Conservation (phyloP, 2,113 vertebrate species). For the Malurus cyaneus region DNA sequence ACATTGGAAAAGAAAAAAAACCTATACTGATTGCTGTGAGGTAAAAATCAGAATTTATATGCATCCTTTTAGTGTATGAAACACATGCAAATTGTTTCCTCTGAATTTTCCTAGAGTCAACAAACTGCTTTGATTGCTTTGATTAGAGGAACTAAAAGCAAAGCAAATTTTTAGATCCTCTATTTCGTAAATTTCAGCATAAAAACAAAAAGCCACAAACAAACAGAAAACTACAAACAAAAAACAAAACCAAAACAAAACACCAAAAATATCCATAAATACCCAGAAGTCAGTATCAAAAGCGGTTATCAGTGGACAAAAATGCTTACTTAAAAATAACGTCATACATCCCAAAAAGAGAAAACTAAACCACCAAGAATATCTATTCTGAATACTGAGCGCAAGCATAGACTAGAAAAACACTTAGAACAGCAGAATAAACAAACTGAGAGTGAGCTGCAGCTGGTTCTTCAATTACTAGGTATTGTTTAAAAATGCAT, state of each 20-base stretch:
- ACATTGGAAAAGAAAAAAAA: not conserved
- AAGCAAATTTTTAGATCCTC: not conserved
- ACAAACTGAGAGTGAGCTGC: constrained; percentile 30
- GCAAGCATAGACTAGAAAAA: not conserved
- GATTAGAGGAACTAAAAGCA: not conserved
- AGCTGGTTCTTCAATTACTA: constrained; percentile 64
- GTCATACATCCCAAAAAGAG: not conserved
- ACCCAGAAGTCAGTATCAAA: not conserved
- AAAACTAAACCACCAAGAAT: not conserved
- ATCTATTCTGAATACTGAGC: not conserved
- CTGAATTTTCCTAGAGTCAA: not conserved
- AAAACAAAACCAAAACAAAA: no score
- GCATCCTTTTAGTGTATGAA: not conserved
- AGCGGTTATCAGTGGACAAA: not conserved
- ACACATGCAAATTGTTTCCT: not conserved
- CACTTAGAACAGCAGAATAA: constrained; percentile 41
- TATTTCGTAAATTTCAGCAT: not conserved
- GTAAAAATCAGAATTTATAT: not conserved
- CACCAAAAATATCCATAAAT: not conserved
- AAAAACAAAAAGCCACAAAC: no score
- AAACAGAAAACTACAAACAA: no score
- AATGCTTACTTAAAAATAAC: not conserved
- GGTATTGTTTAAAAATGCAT: constrained; percentile 53
- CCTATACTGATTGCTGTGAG: not conserved
- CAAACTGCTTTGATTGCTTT: not conserved